A percentile compares a stretch with the other conserved stretches of the same genome.
Evolutionary conservation across 2,888 invertebrate genomes (phyloP).

Genomic region (Heliconius cydno): DNA sequence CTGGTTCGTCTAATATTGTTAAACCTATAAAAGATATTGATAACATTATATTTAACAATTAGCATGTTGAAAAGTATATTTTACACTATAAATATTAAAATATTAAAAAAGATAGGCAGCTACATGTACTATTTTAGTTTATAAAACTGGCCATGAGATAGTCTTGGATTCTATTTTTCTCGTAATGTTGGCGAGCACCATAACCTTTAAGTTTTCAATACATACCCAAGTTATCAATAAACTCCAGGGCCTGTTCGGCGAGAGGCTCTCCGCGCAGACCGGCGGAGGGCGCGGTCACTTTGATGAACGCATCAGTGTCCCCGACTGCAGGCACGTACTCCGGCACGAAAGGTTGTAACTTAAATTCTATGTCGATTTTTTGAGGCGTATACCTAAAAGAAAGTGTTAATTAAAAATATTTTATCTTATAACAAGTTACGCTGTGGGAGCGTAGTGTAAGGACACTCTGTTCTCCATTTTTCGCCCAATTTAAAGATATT

Average conservation of each 20-base stretch:
- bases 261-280: conserved; percentile 63
- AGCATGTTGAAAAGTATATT: no score
- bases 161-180: no score
- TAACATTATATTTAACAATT: neutral
- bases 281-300: conserved; percentile 92
- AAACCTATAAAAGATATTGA: conserved; percentile 77
- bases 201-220: neutral
- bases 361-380: conserved; percentile 93
- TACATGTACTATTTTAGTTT: no score
- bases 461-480: neutral
- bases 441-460: neutral
- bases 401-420: neutral
- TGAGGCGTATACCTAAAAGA: conserved; percentile 93
- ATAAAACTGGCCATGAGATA: no score
- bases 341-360: conserved; percentile 96
- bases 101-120: no score
- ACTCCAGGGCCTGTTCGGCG: conserved; percentile 76
- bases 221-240: conserved; percentile 81
- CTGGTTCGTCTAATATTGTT: conserved; percentile 96
- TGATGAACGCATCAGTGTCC: conserved; percentile 99
- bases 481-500: no score
- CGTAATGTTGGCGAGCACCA: no score
- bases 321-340: conserved; percentile 99
- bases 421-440: neutral
- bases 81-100: no score